These are phyloP conservation scores for Cydia splendana DNA, from an alignment of 1,140 invertebrate genomes.

Conservation along the genomic window DNA sequence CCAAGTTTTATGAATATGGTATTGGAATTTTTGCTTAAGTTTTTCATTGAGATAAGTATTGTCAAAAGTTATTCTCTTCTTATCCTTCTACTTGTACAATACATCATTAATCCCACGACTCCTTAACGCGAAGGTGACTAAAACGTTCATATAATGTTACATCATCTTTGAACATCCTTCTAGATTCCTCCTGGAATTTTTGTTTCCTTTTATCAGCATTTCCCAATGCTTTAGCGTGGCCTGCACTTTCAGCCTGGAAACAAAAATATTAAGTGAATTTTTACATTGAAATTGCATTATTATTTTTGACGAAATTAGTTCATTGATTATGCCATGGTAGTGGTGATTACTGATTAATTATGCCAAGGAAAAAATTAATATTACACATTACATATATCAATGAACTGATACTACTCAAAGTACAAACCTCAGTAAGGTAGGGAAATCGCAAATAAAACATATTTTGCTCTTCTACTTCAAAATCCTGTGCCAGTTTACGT, in stretches of 20 bases:
- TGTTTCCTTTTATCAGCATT: constrained; percentile 53
- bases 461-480: constrained; percentile 70
- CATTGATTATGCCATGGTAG: no score
- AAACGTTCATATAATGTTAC: constrained; percentile 69
- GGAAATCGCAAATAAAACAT: constrained; percentile 72
- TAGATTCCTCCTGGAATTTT: constrained; percentile 41
- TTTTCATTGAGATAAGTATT: neutral
- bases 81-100: neutral
- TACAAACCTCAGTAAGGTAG: constrained; percentile 65
- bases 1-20: no score
- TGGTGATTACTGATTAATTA: no score
- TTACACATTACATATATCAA: no score
- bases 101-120: constrained; percentile 60
- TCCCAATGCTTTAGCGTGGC: constrained; percentile 66
- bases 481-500: constrained; percentile 49
- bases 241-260: constrained; percentile 66
- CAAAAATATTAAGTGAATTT: neutral
- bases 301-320: no score
- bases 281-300: neutral
- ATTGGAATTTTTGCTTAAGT: no score
- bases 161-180: constrained; percentile 68
- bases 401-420: constrained; percentile 4
- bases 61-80: neutral
- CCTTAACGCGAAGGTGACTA: constrained; percentile 60
- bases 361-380: no score